phyloP scores from a whole-genome alignment of 2,888 invertebrate species.

The Megaustenia siamemsis region DNA sequence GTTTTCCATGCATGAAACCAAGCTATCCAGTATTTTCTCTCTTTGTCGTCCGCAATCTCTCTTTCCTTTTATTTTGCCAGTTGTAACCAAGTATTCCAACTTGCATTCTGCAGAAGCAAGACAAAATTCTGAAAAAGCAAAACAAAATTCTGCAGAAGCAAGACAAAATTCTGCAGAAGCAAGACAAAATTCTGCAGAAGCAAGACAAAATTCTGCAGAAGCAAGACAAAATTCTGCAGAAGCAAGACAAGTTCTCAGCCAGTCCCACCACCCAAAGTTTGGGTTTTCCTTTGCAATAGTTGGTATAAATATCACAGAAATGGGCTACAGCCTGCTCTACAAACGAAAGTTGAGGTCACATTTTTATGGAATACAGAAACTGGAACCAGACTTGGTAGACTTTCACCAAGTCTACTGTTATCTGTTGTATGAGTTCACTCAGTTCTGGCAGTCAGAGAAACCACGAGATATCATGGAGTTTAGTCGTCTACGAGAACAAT shows the following conservation, averaged over 20 bases:
- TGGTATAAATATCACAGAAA: constrained; percentile 95
- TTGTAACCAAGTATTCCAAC: too few relatives aligned
- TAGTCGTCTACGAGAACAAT: constrained; percentile 90
- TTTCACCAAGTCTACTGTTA: constrained; percentile 96
- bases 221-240: too few relatives aligned
- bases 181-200: too few relatives aligned
- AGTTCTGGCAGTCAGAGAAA: constrained; percentile 94
- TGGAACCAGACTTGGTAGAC: constrained; percentile 81
- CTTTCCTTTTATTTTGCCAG: too few relatives aligned
- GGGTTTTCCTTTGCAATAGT: constrained; percentile 87
- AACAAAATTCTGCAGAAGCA: too few relatives aligned
- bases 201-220: too few relatives aligned
- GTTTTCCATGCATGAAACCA: too few relatives aligned
- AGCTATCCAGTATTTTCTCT: too few relatives aligned
- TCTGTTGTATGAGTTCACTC: constrained; percentile 95
- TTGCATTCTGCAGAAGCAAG: too few relatives aligned
- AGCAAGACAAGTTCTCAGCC: constrained; percentile 90
- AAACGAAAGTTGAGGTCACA: constrained; percentile 92
- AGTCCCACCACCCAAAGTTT: constrained; percentile 92
- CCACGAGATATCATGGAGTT: constrained; percentile 98
- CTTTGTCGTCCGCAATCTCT: too few relatives aligned
- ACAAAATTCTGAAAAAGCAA: too few relatives aligned
- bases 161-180: too few relatives aligned
- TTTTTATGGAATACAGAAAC: constrained; percentile 88
- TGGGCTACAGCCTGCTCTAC: constrained; percentile 90